Evolutionary conservation across 1,140 invertebrate genomes (phyloP).

Genomic region (Kradibia gibbosae): DNA sequence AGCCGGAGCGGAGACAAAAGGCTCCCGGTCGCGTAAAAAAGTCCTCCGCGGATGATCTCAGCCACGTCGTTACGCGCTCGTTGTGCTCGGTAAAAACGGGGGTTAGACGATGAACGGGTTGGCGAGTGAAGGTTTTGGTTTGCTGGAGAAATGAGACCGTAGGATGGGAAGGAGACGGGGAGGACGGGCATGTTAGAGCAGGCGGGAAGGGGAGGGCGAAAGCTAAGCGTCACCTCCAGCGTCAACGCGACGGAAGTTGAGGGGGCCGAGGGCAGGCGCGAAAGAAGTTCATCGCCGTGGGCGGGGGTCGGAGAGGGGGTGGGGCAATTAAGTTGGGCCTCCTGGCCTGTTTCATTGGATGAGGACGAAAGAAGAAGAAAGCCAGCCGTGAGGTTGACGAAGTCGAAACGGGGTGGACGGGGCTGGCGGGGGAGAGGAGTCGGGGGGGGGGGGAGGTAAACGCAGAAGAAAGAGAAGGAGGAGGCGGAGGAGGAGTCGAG

Average conservation of each 20-base stretch:
- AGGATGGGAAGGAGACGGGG: too few species aligned
- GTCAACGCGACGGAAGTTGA: conserved; percentile 13
- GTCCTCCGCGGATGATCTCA: neutral
- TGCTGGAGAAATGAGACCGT: too few species aligned
- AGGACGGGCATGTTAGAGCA: too few species aligned
- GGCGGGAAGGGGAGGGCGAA: too few species aligned
- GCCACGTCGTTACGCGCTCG: neutral
- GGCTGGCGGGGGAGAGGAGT: neutral
- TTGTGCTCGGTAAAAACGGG: neutral
- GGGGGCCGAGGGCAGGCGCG: neutral
- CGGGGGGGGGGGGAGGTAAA: neutral
- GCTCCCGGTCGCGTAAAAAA: neutral
- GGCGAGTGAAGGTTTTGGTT: too few species aligned
- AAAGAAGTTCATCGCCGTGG: conserved; percentile 1
- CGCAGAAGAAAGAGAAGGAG: neutral
- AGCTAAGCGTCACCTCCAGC: conserved; percentile 2
- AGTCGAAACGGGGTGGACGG: neutral
- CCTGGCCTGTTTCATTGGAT: neutral
- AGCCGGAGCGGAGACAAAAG: neutral
- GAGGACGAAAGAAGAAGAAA: neutral
- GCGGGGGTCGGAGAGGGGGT: neutral
- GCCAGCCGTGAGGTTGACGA: neutral
- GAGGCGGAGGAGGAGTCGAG: neutral
- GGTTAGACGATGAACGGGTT: too few species aligned
- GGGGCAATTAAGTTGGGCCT: conserved; percentile 47